A percentile compares a stretch with the other conserved stretches of the same genome.
Evolutionary conservation across 2,888 invertebrate species (phyloP).

Genomic region (Tiphia femorata): DNA sequence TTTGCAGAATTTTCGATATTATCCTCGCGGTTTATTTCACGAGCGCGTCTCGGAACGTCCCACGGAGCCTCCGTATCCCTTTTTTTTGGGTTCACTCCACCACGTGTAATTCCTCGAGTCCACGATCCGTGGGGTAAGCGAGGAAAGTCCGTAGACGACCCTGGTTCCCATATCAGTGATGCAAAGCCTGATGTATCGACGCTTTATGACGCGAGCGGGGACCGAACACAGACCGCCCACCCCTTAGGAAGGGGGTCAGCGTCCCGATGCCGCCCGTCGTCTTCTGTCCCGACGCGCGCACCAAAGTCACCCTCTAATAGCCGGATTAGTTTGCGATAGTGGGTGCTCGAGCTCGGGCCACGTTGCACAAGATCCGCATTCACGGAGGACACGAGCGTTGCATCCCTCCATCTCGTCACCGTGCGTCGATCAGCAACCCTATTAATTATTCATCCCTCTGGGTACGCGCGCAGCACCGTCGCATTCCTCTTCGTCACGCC

Average conservation of each 20-base stretch:
- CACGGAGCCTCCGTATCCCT: slow-evolving; percentile 28
- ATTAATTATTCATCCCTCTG: slow-evolving; percentile 43
- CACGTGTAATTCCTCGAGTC: not conserved
- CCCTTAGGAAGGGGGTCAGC: slow-evolving; percentile 48
- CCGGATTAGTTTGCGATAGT: slow-evolving; percentile 61
- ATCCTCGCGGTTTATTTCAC: slow-evolving; percentile 29
- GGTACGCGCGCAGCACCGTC: slow-evolving; percentile 10
- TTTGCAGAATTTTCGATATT: slow-evolving; percentile 52
- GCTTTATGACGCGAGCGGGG: slow-evolving; percentile 56
- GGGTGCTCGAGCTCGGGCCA: slow-evolving; percentile 33
- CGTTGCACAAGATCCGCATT: slow-evolving; percentile 44
- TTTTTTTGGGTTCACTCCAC: no score
- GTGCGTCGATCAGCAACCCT: not conserved
- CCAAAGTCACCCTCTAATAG: slow-evolving; percentile 66
- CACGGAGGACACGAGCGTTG: slow-evolving; percentile 33
- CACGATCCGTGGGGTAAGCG: not conserved
- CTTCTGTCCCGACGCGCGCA: slow-evolving; percentile 44
- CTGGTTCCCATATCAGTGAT: slow-evolving; percentile 67
- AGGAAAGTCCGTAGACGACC: slow-evolving; percentile 13
- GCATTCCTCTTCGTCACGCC: slow-evolving; percentile 18
- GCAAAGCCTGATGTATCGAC: slow-evolving; percentile 69
- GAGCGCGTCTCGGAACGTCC: slow-evolving; percentile 21
- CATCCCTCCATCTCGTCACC: no score
- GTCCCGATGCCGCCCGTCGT: slow-evolving; percentile 38
- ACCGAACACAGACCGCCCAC: slow-evolving; percentile 65